Conservation (phyloP, 1,140 invertebrate genomes). For the Dendroctonus valens region DNA sequence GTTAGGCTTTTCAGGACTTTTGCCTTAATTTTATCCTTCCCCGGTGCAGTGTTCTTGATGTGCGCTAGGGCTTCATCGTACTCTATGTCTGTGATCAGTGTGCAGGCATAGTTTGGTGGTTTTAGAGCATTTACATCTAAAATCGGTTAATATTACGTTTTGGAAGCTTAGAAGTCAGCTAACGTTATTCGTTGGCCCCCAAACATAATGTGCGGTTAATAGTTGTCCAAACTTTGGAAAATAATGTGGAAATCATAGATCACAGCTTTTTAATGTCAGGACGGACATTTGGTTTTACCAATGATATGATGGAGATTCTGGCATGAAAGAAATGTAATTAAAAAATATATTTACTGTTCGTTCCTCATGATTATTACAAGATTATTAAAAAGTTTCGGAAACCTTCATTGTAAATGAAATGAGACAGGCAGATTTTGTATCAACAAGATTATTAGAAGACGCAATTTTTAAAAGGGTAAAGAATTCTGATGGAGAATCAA, state of each 20-base stretch:
- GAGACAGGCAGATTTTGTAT: constrained; percentile 3
- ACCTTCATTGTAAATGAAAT: constrained; percentile 25
- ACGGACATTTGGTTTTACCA: constrained; percentile 21
- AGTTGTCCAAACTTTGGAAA: too few relatives aligned
- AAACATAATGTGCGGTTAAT: too few relatives aligned
- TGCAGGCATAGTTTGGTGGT: too few relatives aligned
- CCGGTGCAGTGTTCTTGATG: too few relatives aligned
- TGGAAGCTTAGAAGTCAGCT: too few relatives aligned
- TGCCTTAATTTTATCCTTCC: too few relatives aligned
- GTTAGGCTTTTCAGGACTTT: too few relatives aligned
- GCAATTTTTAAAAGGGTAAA: too few relatives aligned
- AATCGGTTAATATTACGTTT: too few relatives aligned
- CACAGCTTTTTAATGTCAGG: constrained; percentile 22
- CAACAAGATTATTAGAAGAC: constrained; percentile 6
- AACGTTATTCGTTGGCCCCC: too few relatives aligned
- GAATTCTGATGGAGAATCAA: constrained; percentile 19
- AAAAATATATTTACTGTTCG: constrained; percentile 12
- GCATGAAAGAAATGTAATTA: constrained; percentile 3
- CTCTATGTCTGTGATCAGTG: too few relatives aligned
- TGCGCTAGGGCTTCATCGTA: constrained; percentile 22
- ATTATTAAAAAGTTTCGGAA: constrained; percentile 25
- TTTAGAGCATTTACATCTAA: too few relatives aligned
- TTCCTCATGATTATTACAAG: constrained; percentile 26
- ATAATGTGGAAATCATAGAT: constrained; percentile 4
- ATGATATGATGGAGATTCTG: constrained; percentile 25